A percentile compares a stretch with the other conserved stretches of the same genome.
phyloP scores from a whole-genome alignment of 1,140 invertebrate species.

The Drosophila suzukii region DNA sequence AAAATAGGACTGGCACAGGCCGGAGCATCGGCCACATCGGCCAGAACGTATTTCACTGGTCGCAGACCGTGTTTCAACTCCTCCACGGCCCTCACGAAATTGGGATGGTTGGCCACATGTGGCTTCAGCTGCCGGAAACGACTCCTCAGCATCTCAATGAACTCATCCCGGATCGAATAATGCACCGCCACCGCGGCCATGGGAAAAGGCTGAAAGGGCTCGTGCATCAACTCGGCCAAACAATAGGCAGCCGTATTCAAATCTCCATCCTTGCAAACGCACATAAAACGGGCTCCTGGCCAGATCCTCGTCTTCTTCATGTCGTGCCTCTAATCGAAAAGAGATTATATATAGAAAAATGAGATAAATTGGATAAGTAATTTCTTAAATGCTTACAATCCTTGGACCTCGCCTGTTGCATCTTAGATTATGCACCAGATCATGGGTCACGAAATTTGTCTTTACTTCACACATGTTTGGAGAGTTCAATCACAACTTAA shows the following conservation, averaged over 20 bases:
- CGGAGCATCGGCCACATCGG: slow-evolving; percentile 45
- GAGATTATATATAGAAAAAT: background rate
- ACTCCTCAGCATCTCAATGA: slow-evolving; percentile 41
- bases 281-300: slow-evolving; percentile 58
- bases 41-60: slow-evolving; percentile 46
- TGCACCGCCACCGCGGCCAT: slow-evolving; percentile 59
- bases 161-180: slow-evolving; percentile 46
- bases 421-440: slow-evolving; percentile 47
- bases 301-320: slow-evolving; percentile 28
- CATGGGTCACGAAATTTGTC: slow-evolving; percentile 47
- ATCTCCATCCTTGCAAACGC: slow-evolving; percentile 48
- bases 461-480: slow-evolving; percentile 44
- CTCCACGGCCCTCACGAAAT: slow-evolving; percentile 24
- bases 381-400: slow-evolving; percentile 11
- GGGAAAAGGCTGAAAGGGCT: slow-evolving; percentile 55
- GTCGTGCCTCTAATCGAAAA: slow-evolving; percentile 1
- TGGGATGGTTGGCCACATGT: slow-evolving; percentile 58
- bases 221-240: slow-evolving; percentile 60
- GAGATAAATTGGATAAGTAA: background rate
- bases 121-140: slow-evolving; percentile 63
- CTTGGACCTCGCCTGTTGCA: background rate
- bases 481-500: too few species aligned
- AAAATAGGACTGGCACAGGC: slow-evolving; percentile 60
- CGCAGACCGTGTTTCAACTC: slow-evolving; percentile 19
- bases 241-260: slow-evolving; percentile 46